Percentiles rank a stretch among this genome's conserved stretches.
Conservation (phyloP, 1,140 invertebrate genomes). For the Antheraea pernyi region DNA sequence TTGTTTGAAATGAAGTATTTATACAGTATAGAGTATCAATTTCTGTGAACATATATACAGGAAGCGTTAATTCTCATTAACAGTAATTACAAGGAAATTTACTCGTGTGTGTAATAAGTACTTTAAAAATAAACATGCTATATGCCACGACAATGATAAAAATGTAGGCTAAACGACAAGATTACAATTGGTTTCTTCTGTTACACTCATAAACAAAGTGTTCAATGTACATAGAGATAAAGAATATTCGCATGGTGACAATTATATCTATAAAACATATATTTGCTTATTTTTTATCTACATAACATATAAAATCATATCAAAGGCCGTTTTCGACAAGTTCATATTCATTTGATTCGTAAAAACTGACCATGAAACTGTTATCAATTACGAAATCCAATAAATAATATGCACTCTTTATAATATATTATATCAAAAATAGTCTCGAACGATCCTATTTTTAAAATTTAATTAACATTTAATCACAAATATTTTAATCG, state of each 20-base stretch:
- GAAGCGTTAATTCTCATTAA: not conserved
- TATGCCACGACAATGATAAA: not conserved
- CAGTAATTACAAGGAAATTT: not conserved
- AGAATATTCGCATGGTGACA: constrained; percentile 3
- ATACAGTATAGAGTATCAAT: no score
- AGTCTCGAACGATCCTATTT: not conserved
- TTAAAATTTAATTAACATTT: no score
- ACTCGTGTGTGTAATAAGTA: not conserved
- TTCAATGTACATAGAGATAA: not conserved
- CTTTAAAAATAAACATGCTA: no score
- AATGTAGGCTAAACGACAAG: not conserved
- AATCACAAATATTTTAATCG: no score
- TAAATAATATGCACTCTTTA: not conserved
- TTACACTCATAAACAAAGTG: not conserved
- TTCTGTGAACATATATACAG: not conserved
- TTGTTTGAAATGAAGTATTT: not conserved
- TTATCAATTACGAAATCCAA: constrained; percentile 1
- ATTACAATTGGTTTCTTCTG: not conserved
- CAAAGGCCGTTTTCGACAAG: not conserved
- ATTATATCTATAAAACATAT: not conserved
- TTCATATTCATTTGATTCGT: not conserved
- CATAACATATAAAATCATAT: not conserved
- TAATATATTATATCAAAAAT: not conserved
- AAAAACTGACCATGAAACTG: not conserved
- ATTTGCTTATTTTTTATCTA: not conserved